Evolutionary conservation across 2,113 vertebrate species (phyloP).

Genomic region (Aphyosemion australe): DNA sequence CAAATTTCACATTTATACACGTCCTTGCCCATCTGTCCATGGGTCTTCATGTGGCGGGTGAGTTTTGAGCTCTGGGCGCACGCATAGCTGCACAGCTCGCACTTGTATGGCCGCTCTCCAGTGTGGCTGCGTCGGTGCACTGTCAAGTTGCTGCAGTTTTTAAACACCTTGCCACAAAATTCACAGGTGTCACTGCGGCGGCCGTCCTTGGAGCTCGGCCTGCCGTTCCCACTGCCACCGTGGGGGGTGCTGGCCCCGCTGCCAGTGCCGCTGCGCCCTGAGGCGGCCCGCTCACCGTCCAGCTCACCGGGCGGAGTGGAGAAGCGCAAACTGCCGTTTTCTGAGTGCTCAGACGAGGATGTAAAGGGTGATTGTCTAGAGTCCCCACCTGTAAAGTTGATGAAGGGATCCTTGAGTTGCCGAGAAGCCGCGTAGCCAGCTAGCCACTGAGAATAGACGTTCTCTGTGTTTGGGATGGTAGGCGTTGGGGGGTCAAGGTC

Average conservation of each 20-base stretch:
- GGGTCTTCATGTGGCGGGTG: slow-evolving; percentile 99
- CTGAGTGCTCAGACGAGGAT: slow-evolving; percentile 96
- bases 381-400: slow-evolving; percentile 90
- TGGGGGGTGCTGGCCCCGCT: slow-evolving; percentile 78
- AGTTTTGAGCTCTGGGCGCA: slow-evolving; percentile 99
- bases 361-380: slow-evolving; percentile 99
- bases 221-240: slow-evolving; percentile 90
- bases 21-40: slow-evolving; percentile 99
- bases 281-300: slow-evolving; percentile 87
- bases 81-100: slow-evolving; percentile 99
- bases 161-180: slow-evolving; percentile 99
- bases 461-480: slow-evolving; percentile 94
- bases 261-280: slow-evolving; percentile 93
- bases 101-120: slow-evolving; percentile 98
- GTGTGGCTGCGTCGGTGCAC: slow-evolving; percentile 99
- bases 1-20: slow-evolving; percentile 99
- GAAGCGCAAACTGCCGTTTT: slow-evolving; percentile 98
- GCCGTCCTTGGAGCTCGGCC: slow-evolving; percentile 96
- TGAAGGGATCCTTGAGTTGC: slow-evolving; percentile 97
- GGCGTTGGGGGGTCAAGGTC: slow-evolving; percentile 91
- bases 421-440: slow-evolving; percentile 95
- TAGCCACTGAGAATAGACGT: slow-evolving; percentile 98
- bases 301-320: slow-evolving; percentile 96
- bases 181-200: slow-evolving; percentile 99
- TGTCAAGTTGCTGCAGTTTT: slow-evolving; percentile 99